Evolutionary conservation across 2,113 vertebrate genomes (phyloP).

Genomic region (Murina feae): DNA sequence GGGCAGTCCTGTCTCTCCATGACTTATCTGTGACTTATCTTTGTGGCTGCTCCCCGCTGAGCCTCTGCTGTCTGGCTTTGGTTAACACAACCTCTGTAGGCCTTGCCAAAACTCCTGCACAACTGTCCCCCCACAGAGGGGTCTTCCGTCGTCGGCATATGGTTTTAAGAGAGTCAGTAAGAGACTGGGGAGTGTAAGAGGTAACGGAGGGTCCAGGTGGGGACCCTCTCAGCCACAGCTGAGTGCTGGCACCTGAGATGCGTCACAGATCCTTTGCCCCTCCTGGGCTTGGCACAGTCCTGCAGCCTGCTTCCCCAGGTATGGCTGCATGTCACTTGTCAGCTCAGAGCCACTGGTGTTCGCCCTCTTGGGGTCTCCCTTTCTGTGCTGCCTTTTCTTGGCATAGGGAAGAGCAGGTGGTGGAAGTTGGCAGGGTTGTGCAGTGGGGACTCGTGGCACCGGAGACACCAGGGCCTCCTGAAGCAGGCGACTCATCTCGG

Average conservation of each 20-base stretch:
- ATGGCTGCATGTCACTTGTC: not conserved
- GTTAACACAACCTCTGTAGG: not conserved
- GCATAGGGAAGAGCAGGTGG: conserved; percentile 14
- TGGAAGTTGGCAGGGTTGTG: not conserved
- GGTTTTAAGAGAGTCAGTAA: not conserved
- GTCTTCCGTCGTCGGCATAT: not conserved
- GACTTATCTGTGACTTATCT: not conserved
- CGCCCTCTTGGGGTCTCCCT: conserved; percentile 46
- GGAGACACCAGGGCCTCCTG: not conserved
- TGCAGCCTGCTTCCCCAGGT: not conserved
- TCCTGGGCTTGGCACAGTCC: not conserved
- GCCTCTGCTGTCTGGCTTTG: not conserved
- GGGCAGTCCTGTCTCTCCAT: not conserved
- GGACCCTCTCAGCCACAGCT: not conserved
- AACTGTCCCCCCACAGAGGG: not conserved
- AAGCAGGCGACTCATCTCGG: conserved; percentile 19
- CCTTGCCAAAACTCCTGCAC: not conserved
- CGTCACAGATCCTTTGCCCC: not conserved
- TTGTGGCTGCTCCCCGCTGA: not conserved
- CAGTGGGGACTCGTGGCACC: not conserved
- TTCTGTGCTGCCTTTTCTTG: conserved; percentile 27
- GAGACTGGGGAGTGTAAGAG: not conserved
- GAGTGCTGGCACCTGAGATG: not conserved
- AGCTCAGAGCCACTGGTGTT: not conserved
- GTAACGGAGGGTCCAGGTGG: not conserved